Conservation (phyloP, 2,113 vertebrate genomes). For the Actinemys pallida region DNA sequence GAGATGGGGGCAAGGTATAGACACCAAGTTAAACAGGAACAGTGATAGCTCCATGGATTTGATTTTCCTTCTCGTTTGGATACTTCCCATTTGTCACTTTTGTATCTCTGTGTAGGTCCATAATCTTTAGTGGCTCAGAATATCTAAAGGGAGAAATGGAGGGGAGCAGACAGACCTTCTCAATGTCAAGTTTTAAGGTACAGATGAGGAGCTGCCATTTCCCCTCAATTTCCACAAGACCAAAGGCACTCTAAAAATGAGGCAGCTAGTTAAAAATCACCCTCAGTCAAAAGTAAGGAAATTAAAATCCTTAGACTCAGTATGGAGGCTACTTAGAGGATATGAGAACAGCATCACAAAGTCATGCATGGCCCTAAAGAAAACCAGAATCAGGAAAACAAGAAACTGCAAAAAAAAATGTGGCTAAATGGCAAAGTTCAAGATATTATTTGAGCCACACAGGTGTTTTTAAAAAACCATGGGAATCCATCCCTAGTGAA, state of each 20-base stretch:
- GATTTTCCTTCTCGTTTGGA: background rate
- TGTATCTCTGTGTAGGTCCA: background rate
- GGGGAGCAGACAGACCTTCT: background rate
- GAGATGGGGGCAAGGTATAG: background rate
- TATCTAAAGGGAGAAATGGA: background rate
- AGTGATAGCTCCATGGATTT: background rate
- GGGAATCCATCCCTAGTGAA: background rate
- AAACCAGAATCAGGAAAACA: background rate
- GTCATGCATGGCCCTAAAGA: background rate
- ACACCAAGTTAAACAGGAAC: background rate
- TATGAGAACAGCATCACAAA: slow-evolving; percentile 1
- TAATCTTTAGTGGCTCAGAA: background rate
- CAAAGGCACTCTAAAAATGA: background rate
- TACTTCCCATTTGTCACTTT: background rate
- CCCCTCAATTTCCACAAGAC: slow-evolving; percentile 30
- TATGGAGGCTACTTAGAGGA: background rate
- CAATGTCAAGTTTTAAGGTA: slow-evolving; percentile 18
- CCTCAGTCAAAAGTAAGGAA: background rate
- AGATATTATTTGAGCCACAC: background rate
- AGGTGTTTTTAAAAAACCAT: background rate
- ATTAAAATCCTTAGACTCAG: background rate
- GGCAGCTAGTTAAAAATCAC: slow-evolving; percentile 6
- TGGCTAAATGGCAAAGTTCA: background rate
- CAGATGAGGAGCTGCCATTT: background rate
- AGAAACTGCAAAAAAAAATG: background rate